Evolutionary conservation across 2,113 vertebrate species (phyloP), one percentile per base, ranked within the genome.

Genomic region (Podarcis cretensis): DNA sequence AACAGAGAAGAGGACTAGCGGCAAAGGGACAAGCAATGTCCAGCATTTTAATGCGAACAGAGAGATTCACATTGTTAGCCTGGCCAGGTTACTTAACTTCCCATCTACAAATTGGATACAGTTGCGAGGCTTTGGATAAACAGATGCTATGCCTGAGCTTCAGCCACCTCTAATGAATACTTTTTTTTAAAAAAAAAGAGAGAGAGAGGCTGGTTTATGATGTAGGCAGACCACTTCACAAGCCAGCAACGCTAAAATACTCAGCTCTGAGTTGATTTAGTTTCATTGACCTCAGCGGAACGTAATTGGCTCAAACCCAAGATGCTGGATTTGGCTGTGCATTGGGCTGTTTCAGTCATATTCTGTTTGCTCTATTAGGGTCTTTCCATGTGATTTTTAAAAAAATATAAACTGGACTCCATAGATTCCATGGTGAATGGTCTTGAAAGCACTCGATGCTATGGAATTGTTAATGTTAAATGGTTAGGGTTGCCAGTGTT

Each of bases 1-100:
- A 89, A 85, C 84, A 95, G 87, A 93, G 94, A 96, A 69, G 86
- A 77, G 92, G 73, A 93, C 54, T 48, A 89, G 40, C 79, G 94
- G 82, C 83, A 74, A 81, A 59, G 9, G 65, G 89, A 93, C 90
- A 63, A 91, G 59, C 91, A 90, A 30, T 54, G 27, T 87, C 89
- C 88, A 83, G 7, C 20, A n/a, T 30, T 92, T 57, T 66, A 84
- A 86, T 88, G 85, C 76, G 81, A 89, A 87, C 82, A 90, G 80
- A 76, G 93, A 27, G 32, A 75, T 90, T 89, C 84, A 74, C 59
- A 48, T 35, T 89, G 30, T 86, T 90, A 85, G 80, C 35, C 85
- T 92, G 78, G 90, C 59, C 65, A 90, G 65, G 87, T 88, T 87
- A 65, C 81, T 92, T 89, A 89, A 90, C 65, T 65, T 88, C n/a